phyloP scores from a whole-genome alignment of 2,888 invertebrate species.

The Ypsolopha scabrella region DNA sequence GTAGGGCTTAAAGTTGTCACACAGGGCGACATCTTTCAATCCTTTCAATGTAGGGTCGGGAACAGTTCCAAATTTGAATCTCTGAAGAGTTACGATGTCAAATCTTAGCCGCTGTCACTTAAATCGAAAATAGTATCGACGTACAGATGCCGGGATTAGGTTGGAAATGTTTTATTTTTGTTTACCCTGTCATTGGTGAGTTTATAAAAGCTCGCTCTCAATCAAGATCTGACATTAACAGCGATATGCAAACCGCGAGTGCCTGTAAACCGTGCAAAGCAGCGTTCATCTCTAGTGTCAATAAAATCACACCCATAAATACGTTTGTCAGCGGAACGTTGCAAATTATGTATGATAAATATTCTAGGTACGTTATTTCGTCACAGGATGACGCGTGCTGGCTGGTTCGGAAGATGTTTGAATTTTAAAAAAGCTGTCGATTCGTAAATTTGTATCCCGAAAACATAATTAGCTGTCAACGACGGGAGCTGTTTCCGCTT shows the following conservation, averaged over 20 bases:
- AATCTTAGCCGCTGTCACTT: conserved; percentile 44
- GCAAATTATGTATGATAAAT: conserved; percentile 29
- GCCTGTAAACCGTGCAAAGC: conserved; percentile 17
- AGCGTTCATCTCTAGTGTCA: conserved; percentile 29
- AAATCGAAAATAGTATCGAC: conserved; percentile 45
- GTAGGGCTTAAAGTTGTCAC: conserved; percentile 26
- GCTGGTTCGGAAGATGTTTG: neutral
- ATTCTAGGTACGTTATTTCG: neutral
- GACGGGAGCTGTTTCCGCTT: conserved; percentile 57
- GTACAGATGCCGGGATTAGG: conserved; percentile 18
- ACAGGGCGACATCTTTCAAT: conserved; percentile 17
- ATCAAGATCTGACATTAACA: conserved; percentile 43
- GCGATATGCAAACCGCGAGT: conserved; percentile 24
- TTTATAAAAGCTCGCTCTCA: conserved; percentile 37
- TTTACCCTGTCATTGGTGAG: conserved; percentile 36
- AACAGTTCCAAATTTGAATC: conserved; percentile 53
- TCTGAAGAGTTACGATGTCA: conserved; percentile 55
- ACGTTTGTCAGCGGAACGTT: conserved; percentile 47
- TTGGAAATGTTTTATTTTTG: conserved; percentile 20
- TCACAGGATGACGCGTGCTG: neutral
- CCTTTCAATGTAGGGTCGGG: conserved; percentile 20
- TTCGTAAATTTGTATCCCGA: conserved; percentile 52
- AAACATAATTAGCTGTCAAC: conserved; percentile 68
- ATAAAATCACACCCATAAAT: conserved; percentile 51
- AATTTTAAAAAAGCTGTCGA: conserved; percentile 46